Evolutionary conservation across 2,888 invertebrate genomes (phyloP), one percentile per base, ranked within the genome.

Genomic region (Synergus japonicus): DNA sequence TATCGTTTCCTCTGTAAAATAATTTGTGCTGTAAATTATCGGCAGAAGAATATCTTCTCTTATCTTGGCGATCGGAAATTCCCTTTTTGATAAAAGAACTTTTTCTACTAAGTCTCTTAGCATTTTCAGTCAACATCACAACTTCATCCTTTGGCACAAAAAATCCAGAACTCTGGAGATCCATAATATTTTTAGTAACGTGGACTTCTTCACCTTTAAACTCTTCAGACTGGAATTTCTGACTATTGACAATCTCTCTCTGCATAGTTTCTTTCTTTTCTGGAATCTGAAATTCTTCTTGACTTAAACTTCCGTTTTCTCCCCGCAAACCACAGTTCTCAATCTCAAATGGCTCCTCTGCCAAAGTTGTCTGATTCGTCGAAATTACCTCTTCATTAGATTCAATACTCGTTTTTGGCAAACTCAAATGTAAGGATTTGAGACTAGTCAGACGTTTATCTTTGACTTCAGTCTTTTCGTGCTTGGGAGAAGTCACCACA

Each of bases 1-100:
- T 89, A 4, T 89, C 89, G 41, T 78, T 82, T 54, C 79, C 83
- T 78, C 79, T 88, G 78, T 78, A 79, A 41, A 85, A 84, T 60
- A 82, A 84, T 2, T 88, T 86, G 60, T 86, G 82, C 67, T 89
- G 91, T n/a, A 92, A 87, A 85, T 91, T 92, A 44, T 92, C 92
- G 9, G 89, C 92, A 0, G 92, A 92, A 0, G 91, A 90, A 73
- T 90, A 92, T 1, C 91, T 84, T 37, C 91, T 82, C 37, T 90
- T 91, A 9, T 89, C 88, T 29, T 88, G 89, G 15, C 85, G 81
- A 13, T 81, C 79, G 1, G 69, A 85, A 41, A 81, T 84, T 2
- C 78, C 79, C n/a, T 86, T 90, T 15, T 87, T 87, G 4, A 86
- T 81, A 54, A 90, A 81, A 0, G 92, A 92, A 1, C 90, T 90